phyloP scores from a whole-genome alignment of 2,797 vertebrate genomes.

The Gadopsis marmoratus region DNA sequence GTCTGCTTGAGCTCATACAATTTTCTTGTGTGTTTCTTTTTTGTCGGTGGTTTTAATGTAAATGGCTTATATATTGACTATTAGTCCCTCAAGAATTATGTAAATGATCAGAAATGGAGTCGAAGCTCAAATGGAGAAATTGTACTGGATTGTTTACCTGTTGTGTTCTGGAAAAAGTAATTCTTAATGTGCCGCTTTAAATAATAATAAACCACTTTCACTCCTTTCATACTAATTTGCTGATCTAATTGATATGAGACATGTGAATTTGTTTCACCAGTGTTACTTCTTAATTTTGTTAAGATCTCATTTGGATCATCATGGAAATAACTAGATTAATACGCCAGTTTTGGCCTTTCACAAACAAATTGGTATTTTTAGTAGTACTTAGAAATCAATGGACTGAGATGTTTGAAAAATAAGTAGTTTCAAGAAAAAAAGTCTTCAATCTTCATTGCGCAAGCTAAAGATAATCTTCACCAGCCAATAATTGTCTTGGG shows the following conservation, averaged over 20 bases:
- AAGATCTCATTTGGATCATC: conserved; percentile 7
- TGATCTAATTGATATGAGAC: neutral
- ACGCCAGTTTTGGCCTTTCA: conserved; percentile 8
- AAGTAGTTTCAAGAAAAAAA: conserved; percentile 7
- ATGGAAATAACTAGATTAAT: conserved; percentile 4
- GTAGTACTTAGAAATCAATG: conserved; percentile 21
- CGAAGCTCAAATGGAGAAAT: conserved; percentile 12
- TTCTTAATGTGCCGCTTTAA: neutral
- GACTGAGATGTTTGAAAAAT: conserved; percentile 7
- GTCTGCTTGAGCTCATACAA: conserved; percentile 14
- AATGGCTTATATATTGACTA: conserved; percentile 16
- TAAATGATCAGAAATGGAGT: conserved; percentile 17
- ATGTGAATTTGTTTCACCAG: neutral
- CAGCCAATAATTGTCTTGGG: conserved; percentile 18
- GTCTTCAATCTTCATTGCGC: conserved; percentile 14
- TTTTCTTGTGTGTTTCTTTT: conserved; percentile 6
- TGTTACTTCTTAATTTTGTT: neutral
- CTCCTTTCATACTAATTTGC: neutral
- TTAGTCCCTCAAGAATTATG: conserved; percentile 17
- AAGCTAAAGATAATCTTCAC: conserved; percentile 16
- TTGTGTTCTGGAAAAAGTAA: neutral
- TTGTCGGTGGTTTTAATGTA: conserved; percentile 28
- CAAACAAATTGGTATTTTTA: conserved; percentile 23
- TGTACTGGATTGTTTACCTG: conserved; percentile 16
- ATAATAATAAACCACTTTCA: neutral